phyloP scores from a whole-genome alignment of 2,113 vertebrate species.

The Dicrurus megarhynchus region DNA sequence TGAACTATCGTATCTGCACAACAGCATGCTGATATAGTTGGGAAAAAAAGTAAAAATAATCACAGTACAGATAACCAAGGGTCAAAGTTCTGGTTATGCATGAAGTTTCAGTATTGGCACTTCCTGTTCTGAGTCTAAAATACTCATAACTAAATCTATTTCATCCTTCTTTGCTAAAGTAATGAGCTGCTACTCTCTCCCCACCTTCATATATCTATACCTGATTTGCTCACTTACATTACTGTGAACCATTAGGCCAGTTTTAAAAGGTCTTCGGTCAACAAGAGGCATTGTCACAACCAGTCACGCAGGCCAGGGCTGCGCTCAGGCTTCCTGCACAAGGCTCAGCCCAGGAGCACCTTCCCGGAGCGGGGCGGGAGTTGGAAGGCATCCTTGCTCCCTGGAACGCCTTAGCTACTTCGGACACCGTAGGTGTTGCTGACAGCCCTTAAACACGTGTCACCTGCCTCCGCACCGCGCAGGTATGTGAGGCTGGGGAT shows the following conservation, averaged over 20 bases:
- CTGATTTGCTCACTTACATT: neutral
- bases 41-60: neutral
- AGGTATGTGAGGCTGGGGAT: fast-evolving
- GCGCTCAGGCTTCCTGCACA: neutral
- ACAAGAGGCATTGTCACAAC: neutral
- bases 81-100: constrained; percentile 44
- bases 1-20: neutral
- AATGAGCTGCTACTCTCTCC: neutral
- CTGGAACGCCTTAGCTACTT: fast-evolving
- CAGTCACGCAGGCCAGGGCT: neutral
- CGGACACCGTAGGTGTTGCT: neutral
- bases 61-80: constrained; percentile 1
- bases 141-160: neutral
- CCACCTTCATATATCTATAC: fast-evolving
- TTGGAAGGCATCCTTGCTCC: fast-evolving
- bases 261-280: neutral
- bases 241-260: neutral
- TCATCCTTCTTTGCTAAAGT: neutral
- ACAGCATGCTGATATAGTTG: neutral
- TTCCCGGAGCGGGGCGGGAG: neutral
- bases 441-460: neutral
- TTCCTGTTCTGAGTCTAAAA: neutral
- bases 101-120: neutral
- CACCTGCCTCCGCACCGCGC: neutral
- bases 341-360: neutral